A percentile compares a stretch with the other conserved stretches of the same genome.
These are phyloP conservation scores for Empidonax alnorum DNA, from an alignment of 2,113 vertebrate genomes.

Conservation along the genomic window DNA sequence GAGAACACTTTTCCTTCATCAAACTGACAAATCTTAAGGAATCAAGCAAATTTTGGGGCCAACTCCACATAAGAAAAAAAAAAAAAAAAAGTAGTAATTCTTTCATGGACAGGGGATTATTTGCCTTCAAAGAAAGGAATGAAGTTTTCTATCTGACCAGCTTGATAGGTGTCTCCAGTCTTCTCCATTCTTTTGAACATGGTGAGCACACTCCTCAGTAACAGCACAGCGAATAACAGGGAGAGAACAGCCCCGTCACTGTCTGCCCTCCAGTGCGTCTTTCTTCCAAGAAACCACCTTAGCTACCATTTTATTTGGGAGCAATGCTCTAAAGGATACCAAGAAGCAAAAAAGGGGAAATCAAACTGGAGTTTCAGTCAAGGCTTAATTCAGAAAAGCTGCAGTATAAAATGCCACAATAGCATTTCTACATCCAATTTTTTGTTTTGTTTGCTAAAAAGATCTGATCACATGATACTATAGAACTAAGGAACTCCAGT, in stretches of 20 bases:
- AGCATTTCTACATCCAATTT: not conserved
- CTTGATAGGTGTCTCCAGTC: not conserved
- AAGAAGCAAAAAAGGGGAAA: not conserved
- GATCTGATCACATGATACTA: not conserved
- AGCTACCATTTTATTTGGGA: not conserved
- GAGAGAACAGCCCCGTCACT: not conserved
- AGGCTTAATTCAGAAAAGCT: not conserved
- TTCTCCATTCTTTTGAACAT: not conserved
- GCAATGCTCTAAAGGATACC: not conserved
- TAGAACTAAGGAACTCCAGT: not conserved
- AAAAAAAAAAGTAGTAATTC: not conserved
- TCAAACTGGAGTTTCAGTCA: not conserved
- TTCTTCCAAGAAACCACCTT: not conserved
- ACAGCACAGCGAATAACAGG: rapidly evolving
- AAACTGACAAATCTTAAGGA: not conserved
- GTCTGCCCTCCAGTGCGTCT: not conserved
- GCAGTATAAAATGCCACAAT: not conserved
- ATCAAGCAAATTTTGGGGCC: not conserved
- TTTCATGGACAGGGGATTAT: not conserved
- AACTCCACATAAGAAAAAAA: not conserved
- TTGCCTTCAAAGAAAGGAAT: not conserved
- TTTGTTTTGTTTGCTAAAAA: not conserved
- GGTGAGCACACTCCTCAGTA: not conserved
- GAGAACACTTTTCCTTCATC: not conserved
- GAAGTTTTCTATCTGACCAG: not conserved